Conservation (phyloP, 2,797 vertebrate genomes). For the Etheostoma perlongum region DNA sequence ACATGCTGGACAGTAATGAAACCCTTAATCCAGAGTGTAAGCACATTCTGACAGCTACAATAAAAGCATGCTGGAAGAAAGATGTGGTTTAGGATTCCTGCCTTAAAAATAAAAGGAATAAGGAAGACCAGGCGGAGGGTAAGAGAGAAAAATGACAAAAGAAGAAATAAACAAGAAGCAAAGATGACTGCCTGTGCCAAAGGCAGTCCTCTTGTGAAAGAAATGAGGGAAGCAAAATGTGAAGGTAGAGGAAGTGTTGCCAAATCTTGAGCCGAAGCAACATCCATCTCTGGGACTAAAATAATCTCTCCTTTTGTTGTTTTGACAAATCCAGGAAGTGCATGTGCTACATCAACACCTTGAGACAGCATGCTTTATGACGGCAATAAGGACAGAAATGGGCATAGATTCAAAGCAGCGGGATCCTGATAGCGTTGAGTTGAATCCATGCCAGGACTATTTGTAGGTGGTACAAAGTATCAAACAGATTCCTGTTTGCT, state of each 20-base stretch:
- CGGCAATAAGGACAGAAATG: slow-evolving; percentile 72
- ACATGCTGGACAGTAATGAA: slow-evolving; percentile 5
- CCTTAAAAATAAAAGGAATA: slow-evolving; percentile 2
- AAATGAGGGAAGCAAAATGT: slow-evolving; percentile 35
- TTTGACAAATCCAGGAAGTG: slow-evolving; percentile 65
- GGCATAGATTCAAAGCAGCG: slow-evolving; percentile 73
- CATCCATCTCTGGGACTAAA: slow-evolving; percentile 59
- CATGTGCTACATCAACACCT: slow-evolving; percentile 55
- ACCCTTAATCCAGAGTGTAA: slow-evolving; percentile 1
- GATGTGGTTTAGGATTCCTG: not conserved
- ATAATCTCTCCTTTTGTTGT: slow-evolving; percentile 54
- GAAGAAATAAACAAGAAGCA: not conserved
- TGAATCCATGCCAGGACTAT: slow-evolving; percentile 72
- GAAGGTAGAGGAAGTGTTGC: slow-evolving; percentile 49
- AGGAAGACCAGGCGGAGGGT: not conserved
- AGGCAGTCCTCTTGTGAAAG: slow-evolving; percentile 33
- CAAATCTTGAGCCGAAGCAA: slow-evolving; percentile 57
- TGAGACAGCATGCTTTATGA: slow-evolving; percentile 64
- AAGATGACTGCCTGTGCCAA: slow-evolving; percentile 33
- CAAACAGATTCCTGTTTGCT: slow-evolving; percentile 70
- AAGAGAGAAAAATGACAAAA: not conserved
- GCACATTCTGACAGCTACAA: not conserved
- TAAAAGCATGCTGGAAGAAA: not conserved
- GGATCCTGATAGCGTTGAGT: slow-evolving; percentile 51
- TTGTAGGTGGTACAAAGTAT: slow-evolving; percentile 72